These are phyloP conservation scores for Eretmocerus hayati DNA, from an alignment of 2,888 invertebrate genomes.

Conservation along the genomic window DNA sequence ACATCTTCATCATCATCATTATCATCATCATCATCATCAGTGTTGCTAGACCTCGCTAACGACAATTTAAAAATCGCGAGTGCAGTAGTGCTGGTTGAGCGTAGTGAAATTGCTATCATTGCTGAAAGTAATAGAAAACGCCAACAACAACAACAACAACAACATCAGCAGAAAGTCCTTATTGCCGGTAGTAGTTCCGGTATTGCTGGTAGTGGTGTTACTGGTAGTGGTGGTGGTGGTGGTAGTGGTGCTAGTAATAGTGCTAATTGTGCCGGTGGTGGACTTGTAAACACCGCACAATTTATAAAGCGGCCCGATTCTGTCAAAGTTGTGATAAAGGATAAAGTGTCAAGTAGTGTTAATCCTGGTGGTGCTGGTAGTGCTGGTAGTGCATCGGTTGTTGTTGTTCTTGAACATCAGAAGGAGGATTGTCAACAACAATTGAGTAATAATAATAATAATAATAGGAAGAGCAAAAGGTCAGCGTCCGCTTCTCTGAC, in stretches of 20 bases:
- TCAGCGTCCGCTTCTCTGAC: no score
- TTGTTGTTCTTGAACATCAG: no score
- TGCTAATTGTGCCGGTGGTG: no score
- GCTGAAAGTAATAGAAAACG: not conserved
- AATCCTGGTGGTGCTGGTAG: not conserved
- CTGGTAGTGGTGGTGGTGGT: not conserved
- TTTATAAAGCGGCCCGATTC: no score
- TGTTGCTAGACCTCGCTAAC: constrained; percentile 10
- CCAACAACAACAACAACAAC: constrained; percentile 1
- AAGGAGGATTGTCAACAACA: no score
- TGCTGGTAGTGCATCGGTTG: no score
- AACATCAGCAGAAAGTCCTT: not conserved
- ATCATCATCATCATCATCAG: constrained; percentile 6
- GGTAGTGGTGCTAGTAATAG: not conserved
- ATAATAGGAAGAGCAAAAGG: no score
- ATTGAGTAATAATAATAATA: no score
- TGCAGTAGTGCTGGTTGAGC: constrained; percentile 20
- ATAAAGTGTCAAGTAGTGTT: no score
- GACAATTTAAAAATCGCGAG: constrained; percentile 22
- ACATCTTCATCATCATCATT: constrained; percentile 4
- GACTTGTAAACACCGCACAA: no score
- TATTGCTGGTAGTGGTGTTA: not conserved
- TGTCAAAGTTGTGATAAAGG: no score
- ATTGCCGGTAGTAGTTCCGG: not conserved
- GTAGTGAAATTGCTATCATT: constrained; percentile 16